Conservation (phyloP, 2,113 vertebrate genomes). For the Alectura lathami region DNA sequence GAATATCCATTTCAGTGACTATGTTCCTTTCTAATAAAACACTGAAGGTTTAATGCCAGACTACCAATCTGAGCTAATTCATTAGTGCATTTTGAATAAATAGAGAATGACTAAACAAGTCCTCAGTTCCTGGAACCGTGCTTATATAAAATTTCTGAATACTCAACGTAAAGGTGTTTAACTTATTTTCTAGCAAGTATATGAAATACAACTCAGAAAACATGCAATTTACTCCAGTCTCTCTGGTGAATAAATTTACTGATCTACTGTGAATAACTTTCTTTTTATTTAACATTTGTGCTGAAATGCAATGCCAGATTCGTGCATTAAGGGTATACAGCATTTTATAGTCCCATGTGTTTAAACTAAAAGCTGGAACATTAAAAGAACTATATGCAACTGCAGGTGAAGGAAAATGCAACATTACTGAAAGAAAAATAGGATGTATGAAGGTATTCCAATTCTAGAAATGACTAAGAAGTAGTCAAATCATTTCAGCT, state of each 20-base stretch:
- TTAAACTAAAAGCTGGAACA: neutral
- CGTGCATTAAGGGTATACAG: neutral
- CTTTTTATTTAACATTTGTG: neutral
- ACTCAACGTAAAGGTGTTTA: neutral
- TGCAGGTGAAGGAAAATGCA: neutral
- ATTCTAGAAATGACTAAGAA: neutral
- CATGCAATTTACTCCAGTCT: neutral
- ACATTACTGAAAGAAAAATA: neutral
- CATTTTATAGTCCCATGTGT: neutral
- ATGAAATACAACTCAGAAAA: neutral
- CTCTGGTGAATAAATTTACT: neutral
- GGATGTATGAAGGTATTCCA: neutral
- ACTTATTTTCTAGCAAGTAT: neutral
- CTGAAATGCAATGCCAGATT: neutral
- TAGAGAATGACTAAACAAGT: neutral
- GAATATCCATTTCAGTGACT: neutral
- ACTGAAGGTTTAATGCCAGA: neutral
- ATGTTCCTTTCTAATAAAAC: neutral
- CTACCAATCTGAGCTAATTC: neutral
- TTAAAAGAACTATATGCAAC: neutral
- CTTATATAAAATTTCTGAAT: neutral
- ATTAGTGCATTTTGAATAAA: neutral
- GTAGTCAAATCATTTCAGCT: neutral
- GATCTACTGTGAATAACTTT: neutral
- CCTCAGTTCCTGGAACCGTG: neutral